Evolutionary conservation across 2,113 vertebrate genomes (phyloP).

Genomic region (Myotis lucifugus): DNA sequence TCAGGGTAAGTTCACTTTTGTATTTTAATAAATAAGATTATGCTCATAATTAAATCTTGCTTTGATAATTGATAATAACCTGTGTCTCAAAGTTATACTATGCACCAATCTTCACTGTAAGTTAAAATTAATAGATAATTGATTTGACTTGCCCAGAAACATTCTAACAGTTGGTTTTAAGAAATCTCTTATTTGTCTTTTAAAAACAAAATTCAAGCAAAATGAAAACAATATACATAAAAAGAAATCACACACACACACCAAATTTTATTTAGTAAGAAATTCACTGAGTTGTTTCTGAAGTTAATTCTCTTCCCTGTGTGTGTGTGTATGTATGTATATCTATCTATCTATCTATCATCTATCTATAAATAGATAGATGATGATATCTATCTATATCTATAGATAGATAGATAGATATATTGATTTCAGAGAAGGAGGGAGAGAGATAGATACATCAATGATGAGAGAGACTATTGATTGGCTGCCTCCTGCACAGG

Average conservation of each 20-base stretch:
- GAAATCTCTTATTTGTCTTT: slow-evolving; percentile 28
- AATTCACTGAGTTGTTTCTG: slow-evolving; percentile 38
- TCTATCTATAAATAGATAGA: too few relatives aligned
- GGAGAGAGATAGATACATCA: too few relatives aligned
- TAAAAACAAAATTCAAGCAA: slow-evolving; percentile 4
- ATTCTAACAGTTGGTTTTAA: not conserved
- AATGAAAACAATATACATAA: not conserved
- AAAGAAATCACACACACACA: not conserved
- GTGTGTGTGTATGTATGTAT: too few relatives aligned
- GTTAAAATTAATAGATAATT: slow-evolving; percentile 30
- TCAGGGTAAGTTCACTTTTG: not conserved
- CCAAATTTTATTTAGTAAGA: slow-evolving; percentile 15
- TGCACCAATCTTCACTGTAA: not conserved
- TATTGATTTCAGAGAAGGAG: too few relatives aligned
- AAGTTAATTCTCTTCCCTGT: not conserved
- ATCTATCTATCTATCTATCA: too few relatives aligned
- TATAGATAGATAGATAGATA: too few relatives aligned
- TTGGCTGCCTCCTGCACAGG: too few relatives aligned
- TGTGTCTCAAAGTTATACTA: slow-evolving; percentile 8
- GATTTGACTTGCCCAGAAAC: not conserved
- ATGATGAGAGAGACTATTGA: too few relatives aligned
- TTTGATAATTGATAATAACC: not conserved
- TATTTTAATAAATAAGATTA: not conserved
- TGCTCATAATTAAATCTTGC: not conserved
- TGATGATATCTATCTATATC: too few relatives aligned